Percentiles rank a stretch among this genome's conserved stretches.
Evolutionary conservation across 2,797 vertebrate species (phyloP).

Genomic region (Protonibea diacanthus): DNA sequence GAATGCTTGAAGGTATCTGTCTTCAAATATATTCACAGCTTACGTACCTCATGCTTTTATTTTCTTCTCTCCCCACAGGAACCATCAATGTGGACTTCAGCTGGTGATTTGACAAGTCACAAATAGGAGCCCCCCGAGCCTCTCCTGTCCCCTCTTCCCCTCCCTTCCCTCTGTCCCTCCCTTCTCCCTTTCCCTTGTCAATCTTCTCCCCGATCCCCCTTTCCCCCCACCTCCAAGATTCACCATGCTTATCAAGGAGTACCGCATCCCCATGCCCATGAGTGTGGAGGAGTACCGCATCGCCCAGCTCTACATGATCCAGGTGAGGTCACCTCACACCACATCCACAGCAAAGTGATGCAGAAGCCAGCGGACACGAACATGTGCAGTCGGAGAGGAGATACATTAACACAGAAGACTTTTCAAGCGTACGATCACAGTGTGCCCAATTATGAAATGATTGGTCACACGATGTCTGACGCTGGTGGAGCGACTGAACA

Average conservation of each 20-base stretch:
- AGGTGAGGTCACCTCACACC: conserved; percentile 85
- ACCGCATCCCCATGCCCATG: conserved; percentile 97
- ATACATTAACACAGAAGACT: conserved; percentile 13
- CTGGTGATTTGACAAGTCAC: conserved; percentile 82
- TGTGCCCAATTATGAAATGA: conserved; percentile 57
- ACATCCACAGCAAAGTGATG: not conserved
- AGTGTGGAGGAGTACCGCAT: conserved; percentile 99
- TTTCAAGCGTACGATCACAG: conserved; percentile 18
- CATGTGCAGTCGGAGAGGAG: not conserved
- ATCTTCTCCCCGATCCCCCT: conserved; percentile 55
- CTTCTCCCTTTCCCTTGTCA: conserved; percentile 50
- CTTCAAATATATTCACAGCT: conserved; percentile 1
- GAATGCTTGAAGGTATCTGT: conserved; percentile 3
- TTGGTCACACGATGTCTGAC: conserved; percentile 60
- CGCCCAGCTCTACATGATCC: conserved; percentile 99
- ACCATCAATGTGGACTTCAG: conserved; percentile 84
- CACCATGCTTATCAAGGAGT: conserved; percentile 98
- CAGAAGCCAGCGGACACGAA: not conserved
- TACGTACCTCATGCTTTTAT: conserved; percentile 5
- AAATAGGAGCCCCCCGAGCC: conserved; percentile 67
- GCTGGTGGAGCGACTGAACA: conserved; percentile 60
- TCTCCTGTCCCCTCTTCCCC: conserved; percentile 55
- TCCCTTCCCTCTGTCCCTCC: conserved; percentile 45
- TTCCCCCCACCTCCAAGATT: conserved; percentile 38
- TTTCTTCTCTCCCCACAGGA: conserved; percentile 79